These are phyloP conservation scores for Kryptolebias ocellatus DNA, from an alignment of 2,797 vertebrate species.

Conservation along the genomic window DNA sequence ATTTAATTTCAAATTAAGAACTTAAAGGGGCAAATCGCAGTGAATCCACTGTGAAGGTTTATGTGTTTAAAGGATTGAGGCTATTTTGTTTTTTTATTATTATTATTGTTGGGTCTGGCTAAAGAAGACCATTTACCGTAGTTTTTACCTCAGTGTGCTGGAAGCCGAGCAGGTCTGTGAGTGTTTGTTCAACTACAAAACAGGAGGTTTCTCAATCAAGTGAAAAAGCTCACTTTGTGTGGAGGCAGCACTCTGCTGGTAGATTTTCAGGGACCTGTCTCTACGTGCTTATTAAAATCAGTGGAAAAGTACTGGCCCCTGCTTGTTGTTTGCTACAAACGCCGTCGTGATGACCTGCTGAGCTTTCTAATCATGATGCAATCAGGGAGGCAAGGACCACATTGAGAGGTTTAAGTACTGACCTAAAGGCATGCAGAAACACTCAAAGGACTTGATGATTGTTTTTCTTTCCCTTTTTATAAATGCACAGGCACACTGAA, in stretches of 20 bases:
- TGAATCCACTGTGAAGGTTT: too few relatives aligned
- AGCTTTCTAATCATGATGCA: conserved; percentile 58
- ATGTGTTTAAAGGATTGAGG: too few relatives aligned
- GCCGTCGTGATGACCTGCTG: conserved; percentile 49
- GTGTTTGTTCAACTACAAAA: conserved; percentile 25
- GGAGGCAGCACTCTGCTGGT: conserved; percentile 22
- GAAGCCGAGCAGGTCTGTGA: conserved; percentile 3
- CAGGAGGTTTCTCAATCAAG: conserved; percentile 13
- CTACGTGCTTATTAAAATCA: conserved; percentile 54
- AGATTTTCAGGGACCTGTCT: conserved; percentile 8
- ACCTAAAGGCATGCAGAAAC: conserved; percentile 18
- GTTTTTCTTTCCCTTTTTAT: neutral
- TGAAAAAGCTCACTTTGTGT: conserved; percentile 22
- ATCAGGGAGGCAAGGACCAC: conserved; percentile 32
- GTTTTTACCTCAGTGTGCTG: conserved; percentile 2
- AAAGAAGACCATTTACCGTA: conserved; percentile 5
- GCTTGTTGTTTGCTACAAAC: conserved; percentile 53
- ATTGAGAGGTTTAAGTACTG: conserved; percentile 23
- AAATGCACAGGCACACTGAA: too few relatives aligned
- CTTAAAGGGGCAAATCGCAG: too few relatives aligned
- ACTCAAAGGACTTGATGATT: neutral
- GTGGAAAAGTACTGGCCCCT: conserved; percentile 66
- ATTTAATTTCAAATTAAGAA: too few relatives aligned
- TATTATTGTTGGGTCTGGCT: too few relatives aligned
- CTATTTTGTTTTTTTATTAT: too few relatives aligned